Evolutionary conservation across 1,140 invertebrate genomes (phyloP).

Genomic region (Diplogasteroides magnus): DNA sequence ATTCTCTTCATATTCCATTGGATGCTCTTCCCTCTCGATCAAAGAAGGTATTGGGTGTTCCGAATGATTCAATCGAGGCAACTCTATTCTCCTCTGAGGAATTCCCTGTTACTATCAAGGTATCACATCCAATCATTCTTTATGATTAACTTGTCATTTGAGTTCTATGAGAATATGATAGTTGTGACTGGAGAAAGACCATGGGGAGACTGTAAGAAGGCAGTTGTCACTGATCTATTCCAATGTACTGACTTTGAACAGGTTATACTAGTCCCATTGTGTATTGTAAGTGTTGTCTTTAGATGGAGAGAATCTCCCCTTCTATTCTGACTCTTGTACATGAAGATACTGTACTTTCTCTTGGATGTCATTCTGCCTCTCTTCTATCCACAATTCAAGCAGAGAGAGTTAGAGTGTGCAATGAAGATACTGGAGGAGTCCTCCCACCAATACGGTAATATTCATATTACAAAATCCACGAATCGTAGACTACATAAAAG

Average conservation of each 20-base stretch:
- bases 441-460: not conserved
- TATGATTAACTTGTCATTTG: not conserved
- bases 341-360: not conserved
- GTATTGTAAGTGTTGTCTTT: not conserved
- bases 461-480: too few relatives aligned
- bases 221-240: slow-evolving; percentile 16
- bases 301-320: not conserved
- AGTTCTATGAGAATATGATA: slow-evolving; percentile 23
- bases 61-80: slow-evolving; percentile 6
- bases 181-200: slow-evolving; percentile 13
- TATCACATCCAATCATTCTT: not conserved
- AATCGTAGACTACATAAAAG: too few relatives aligned
- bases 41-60: not conserved
- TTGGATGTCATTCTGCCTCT: not conserved
- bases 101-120: slow-evolving; percentile 19
- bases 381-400: not conserved
- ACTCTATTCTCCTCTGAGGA: slow-evolving; percentile 20
- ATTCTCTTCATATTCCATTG: slow-evolving; percentile 5
- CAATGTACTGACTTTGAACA: slow-evolving; percentile 19
- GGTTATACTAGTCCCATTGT: not conserved
- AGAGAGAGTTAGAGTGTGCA: not conserved
- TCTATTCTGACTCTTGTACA: not conserved
- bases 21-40: slow-evolving; percentile 13
- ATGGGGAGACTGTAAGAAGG: slow-evolving; percentile 9
- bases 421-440: not conserved